Conservation (phyloP, 2,888 invertebrate genomes). For the Nomada flava region DNA sequence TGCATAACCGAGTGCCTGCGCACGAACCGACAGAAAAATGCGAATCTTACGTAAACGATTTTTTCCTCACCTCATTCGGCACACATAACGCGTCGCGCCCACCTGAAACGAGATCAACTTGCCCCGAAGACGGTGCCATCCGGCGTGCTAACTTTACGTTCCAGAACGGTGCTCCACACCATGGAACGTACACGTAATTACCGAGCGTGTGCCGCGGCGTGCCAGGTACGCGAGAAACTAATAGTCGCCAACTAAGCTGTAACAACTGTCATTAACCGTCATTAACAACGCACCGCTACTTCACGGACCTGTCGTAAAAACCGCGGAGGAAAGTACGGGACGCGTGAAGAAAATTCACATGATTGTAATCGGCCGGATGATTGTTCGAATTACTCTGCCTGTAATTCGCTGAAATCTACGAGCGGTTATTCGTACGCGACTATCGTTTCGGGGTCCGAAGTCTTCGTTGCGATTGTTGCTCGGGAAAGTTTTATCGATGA, state of each 20-base stretch:
- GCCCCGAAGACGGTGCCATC: slow-evolving; percentile 26
- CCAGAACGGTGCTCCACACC: slow-evolving; percentile 57
- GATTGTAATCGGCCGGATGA: not conserved
- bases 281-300: slow-evolving; percentile 80
- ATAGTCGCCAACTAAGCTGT: slow-evolving; percentile 73
- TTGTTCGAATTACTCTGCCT: not conserved
- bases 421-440: no score
- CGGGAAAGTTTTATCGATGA: no score
- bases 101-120: slow-evolving; percentile 33
- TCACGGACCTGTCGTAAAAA: slow-evolving; percentile 28
- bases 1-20: slow-evolving; percentile 9
- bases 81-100: slow-evolving; percentile 21
- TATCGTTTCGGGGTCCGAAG: no score
- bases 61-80: slow-evolving; percentile 10
- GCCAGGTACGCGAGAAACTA: slow-evolving; percentile 76
- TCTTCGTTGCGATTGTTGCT: no score
- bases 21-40: slow-evolving; percentile 30
- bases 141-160: slow-evolving; percentile 44
- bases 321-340: not conserved
- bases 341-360: slow-evolving; percentile 34
- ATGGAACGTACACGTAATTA: slow-evolving; percentile 71
- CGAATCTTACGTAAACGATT: slow-evolving; percentile 35
- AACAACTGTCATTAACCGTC: slow-evolving; percentile 81
- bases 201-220: slow-evolving; percentile 77
- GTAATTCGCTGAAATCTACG: not conserved